Evolutionary conservation across 2,797 vertebrate genomes (phyloP).

Genomic region (Mus spretus): DNA sequence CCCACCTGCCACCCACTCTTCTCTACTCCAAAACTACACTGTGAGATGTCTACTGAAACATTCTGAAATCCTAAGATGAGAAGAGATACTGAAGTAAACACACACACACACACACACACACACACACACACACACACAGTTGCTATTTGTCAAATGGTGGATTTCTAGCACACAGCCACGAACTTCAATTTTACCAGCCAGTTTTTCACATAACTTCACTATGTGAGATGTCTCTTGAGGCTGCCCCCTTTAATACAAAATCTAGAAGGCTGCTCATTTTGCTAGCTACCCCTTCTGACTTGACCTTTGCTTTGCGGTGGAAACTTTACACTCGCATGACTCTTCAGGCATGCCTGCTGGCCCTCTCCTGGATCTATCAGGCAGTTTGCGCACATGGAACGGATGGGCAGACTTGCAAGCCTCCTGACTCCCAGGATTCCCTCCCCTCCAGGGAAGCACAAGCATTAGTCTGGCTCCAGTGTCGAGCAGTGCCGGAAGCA

Average conservation of each 20-base stretch:
- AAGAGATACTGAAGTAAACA: neutral
- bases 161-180: slow-evolving; percentile 23
- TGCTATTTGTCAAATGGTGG: slow-evolving; percentile 28
- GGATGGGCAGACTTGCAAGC: neutral
- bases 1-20: neutral
- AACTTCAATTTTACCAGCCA: slow-evolving; percentile 15
- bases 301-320: slow-evolving; percentile 58
- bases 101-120: neutral
- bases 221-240: neutral
- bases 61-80: slow-evolving; percentile 63
- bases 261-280: neutral
- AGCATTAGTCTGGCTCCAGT: neutral
- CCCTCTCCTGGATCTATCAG: neutral
- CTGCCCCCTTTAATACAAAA: slow-evolving; percentile 57
- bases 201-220: neutral
- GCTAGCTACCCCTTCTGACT: slow-evolving; percentile 50
- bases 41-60: slow-evolving; percentile 14
- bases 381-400: neutral
- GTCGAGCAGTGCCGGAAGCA: slow-evolving; percentile 51
- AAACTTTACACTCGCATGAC: slow-evolving; percentile 61
- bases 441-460: neutral
- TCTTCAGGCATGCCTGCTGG: neutral
- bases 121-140: neutral
- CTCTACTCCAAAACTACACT: slow-evolving; percentile 11
- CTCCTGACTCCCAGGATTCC: neutral